Conservation (phyloP, 2,888 invertebrate species). For the Calliopum simillimum region DNA sequence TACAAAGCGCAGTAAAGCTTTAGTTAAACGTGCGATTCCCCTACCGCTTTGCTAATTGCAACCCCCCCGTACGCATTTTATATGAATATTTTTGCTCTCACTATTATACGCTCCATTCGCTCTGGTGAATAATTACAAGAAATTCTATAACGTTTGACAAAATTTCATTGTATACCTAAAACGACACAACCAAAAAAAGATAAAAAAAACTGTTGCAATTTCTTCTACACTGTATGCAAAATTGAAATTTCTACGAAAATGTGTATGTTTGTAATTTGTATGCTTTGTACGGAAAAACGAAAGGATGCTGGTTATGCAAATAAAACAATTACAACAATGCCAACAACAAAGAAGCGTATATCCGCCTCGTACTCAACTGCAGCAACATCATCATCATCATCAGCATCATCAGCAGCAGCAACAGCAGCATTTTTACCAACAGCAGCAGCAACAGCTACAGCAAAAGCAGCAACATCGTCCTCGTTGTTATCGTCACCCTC, state of each 20-base stretch:
- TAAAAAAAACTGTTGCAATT: not conserved
- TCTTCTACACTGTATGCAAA: constrained; percentile 29
- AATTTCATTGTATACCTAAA: not conserved
- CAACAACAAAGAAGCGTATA: constrained; percentile 44
- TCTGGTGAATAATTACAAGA: not conserved
- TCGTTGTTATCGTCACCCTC: constrained; percentile 43
- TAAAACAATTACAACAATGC: constrained; percentile 46
- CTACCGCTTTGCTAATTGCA: too few relatives aligned
- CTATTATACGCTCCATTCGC: too few relatives aligned
- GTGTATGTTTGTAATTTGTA: constrained; percentile 56
- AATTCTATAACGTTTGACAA: constrained; percentile 5
- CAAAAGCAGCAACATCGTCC: constrained; percentile 32
- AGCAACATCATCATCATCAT: constrained; percentile 43
- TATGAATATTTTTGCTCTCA: too few relatives aligned
- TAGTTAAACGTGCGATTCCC: too few relatives aligned
- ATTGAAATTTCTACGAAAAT: constrained; percentile 43
- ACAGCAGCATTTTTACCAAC: constrained; percentile 20
- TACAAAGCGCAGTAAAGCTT: not conserved
- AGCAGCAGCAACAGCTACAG: constrained; percentile 22
- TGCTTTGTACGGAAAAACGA: constrained; percentile 54
- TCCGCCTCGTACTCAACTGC: constrained; percentile 46
- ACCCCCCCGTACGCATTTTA: too few relatives aligned
- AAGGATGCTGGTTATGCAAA: constrained; percentile 49
- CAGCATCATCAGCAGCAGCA: constrained; percentile 35
- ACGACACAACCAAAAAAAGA: constrained; percentile 22